phyloP scores from a whole-genome alignment of 2,888 invertebrate genomes.

The Frankliniella fusca region DNA sequence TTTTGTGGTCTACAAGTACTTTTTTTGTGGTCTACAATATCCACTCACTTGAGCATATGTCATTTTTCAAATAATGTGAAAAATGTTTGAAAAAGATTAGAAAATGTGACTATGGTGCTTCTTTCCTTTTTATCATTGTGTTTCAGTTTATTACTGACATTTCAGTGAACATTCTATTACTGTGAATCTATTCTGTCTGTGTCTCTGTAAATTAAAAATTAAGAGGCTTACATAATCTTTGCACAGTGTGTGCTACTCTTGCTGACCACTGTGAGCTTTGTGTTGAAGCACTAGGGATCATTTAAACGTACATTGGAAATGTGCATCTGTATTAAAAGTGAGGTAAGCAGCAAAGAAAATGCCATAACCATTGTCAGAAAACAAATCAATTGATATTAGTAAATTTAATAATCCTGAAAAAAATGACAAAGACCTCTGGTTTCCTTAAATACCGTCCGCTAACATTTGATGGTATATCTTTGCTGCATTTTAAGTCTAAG shows the following conservation, averaged over 20 bases:
- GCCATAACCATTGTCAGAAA: neutral
- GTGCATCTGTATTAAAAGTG: neutral
- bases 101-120: constrained; percentile 15
- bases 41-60: neutral
- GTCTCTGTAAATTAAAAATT: neutral
- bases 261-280: constrained; percentile 20
- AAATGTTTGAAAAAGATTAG: neutral
- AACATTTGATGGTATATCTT: constrained; percentile 18
- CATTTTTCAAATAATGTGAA: neutral
- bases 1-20: neutral
- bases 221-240: constrained; percentile 20
- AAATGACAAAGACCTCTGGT: neutral
- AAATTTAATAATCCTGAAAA: neutral
- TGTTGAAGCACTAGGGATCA: constrained; percentile 21
- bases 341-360: constrained; percentile 7
- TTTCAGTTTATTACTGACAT: neutral
- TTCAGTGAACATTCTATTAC: neutral
- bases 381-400: neutral
- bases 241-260: constrained; percentile 17
- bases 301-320: neutral
- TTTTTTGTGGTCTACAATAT: neutral
- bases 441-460: constrained; percentile 16
- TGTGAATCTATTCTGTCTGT: constrained; percentile 5
- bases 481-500: constrained; percentile 17
- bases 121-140: neutral